These are phyloP conservation scores for Percina caprodes DNA, from an alignment of 2,113 vertebrate species.

Conservation along the genomic window DNA sequence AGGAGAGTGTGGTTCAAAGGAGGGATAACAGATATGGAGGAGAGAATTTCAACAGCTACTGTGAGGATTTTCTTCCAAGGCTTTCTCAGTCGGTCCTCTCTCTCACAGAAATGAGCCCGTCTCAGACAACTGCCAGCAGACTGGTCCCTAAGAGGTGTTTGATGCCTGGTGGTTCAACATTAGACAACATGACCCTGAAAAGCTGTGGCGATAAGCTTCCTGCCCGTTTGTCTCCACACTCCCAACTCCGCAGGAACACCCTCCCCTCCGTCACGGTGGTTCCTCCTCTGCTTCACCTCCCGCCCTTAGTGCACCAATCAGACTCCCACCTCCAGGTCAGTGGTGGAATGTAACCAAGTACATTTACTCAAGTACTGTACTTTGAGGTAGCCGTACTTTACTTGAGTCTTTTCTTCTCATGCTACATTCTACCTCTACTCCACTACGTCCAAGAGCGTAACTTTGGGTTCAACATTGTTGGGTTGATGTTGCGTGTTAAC, in stretches of 20 bases:
- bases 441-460: no score
- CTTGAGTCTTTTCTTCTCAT: no score
- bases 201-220: slow-evolving; percentile 26
- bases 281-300: slow-evolving; percentile 59
- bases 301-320: slow-evolving; percentile 39
- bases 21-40: slow-evolving; percentile 13
- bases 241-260: slow-evolving; percentile 59
- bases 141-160: background rate
- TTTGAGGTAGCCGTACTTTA: no score
- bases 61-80: slow-evolving; percentile 6
- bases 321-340: slow-evolving; percentile 29
- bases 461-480: no score
- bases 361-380: no score
- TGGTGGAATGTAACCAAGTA: no score
- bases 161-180: background rate
- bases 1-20: background rate
- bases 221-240: background rate
- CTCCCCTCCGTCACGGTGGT: slow-evolving; percentile 50
- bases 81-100: slow-evolving; percentile 37
- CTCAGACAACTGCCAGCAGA: background rate
- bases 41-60: slow-evolving; percentile 11
- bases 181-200: background rate
- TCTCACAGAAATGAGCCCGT: slow-evolving; percentile 32
- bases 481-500: no score
- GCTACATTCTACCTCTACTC: no score